Evolutionary conservation across 1,140 invertebrate species (phyloP), one percentile per base, ranked within the genome.

Genomic region (Drosophila novamexicana): DNA sequence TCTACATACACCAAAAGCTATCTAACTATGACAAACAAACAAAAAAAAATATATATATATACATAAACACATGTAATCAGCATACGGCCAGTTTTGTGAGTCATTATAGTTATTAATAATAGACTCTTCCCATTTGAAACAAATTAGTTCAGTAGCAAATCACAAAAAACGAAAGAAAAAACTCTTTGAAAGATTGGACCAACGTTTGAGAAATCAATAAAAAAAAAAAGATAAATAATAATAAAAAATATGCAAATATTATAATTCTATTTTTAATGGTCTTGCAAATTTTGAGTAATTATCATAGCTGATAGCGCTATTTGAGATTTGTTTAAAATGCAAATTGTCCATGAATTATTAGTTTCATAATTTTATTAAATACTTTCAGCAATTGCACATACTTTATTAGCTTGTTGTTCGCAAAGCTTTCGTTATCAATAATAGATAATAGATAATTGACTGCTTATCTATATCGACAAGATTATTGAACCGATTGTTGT

Each of bases 401-500:
- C 7, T 61, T 61, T 61, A 59, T 45, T 59, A 18, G 32, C 16
- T 32, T 45, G n/a, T 34, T 34, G 57, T 36, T 34, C 34, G 40
- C 14, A 59, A 59, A 39, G 6, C 14, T 59, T 10, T 8, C n/a
- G 49, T 34, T 50, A 50, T 50, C 49, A 50, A 34, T 8, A 12
- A 29, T 32, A 10, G 29, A 7, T 50, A 32, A 50, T 7, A 29
- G 47, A 32, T 50, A 50, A 7, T 32, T 49, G 6, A 9, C 8
- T 29, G 12, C 16, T 8, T 45, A 16, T 45, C 14, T 45, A 45
- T 45, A 45, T 14, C 42, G 2, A 45, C 40, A 45, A 45, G 22
- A 29, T 29, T 29, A 29, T 29, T 29, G 22, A 29, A 29, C 4
- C 22, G 22, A 5, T 29, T 29, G 22, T 29, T 29, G 5, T 29